A percentile compares a stretch with the other conserved stretches of the same genome.
Conservation (phyloP, 2,113 vertebrate species). For the Deroptyus accipitrinus region DNA sequence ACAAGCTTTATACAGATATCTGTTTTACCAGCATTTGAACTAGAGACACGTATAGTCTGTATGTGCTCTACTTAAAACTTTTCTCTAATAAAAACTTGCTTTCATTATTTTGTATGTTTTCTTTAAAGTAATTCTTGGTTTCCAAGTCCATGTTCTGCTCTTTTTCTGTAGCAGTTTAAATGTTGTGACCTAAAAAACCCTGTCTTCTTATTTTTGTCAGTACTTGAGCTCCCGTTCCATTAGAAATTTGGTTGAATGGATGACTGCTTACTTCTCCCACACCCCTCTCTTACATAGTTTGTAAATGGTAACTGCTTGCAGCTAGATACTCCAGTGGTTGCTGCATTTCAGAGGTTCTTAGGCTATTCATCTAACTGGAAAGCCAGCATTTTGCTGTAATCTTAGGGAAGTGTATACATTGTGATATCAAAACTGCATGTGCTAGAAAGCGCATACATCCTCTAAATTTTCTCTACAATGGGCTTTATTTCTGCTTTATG, state of each 20-base stretch:
- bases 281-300: background rate
- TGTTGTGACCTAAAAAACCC: background rate
- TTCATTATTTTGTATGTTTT: background rate
- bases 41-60: background rate
- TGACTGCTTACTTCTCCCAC: background rate
- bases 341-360: background rate
- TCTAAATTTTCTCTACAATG: background rate
- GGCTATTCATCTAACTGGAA: background rate
- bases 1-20: background rate
- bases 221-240: background rate
- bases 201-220: background rate
- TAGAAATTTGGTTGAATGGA: background rate
- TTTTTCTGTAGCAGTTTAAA: background rate
- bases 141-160: background rate
- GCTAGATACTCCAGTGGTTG: background rate
- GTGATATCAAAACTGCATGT: background rate
- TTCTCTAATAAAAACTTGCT: background rate
- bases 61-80: background rate
- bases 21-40: background rate
- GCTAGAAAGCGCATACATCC: background rate
- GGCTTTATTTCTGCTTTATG: background rate
- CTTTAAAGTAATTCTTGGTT: background rate
- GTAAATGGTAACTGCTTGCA: background rate
- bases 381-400: background rate
- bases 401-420: background rate